These are phyloP conservation scores for Hirtodrosophila confusa DNA, from an alignment of 2,888 invertebrate species.

Conservation along the genomic window DNA sequence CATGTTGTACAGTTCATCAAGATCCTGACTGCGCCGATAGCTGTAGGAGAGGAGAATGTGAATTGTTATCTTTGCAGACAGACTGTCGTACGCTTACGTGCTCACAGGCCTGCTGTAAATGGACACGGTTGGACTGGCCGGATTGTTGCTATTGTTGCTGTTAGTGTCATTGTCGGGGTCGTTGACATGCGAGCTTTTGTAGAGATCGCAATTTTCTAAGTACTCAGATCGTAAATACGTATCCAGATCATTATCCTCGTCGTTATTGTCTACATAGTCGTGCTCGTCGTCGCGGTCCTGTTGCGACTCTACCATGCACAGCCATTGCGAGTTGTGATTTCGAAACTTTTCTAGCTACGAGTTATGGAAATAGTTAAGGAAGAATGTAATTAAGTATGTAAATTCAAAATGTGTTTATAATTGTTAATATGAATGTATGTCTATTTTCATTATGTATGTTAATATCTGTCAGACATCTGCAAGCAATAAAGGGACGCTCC, in stretches of 20 bases:
- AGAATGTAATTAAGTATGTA: background rate
- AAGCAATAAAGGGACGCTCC: too few relatives aligned
- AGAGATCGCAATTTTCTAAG: conserved; percentile 86
- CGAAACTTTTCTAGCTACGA: conserved; percentile 93
- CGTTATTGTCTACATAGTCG: conserved; percentile 85
- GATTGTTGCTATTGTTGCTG: conserved; percentile 81
- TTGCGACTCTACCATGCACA: conserved; percentile 95
- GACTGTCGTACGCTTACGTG: conserved; percentile 77
- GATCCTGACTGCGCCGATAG: conserved; percentile 85
- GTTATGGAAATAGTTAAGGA: background rate
- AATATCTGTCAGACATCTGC: too few relatives aligned
- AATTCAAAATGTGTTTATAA: too few relatives aligned
- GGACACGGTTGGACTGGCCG: conserved; percentile 82
- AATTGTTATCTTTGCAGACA: background rate
- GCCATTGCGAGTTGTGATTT: conserved; percentile 99
- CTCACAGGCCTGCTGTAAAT: conserved; percentile 85
- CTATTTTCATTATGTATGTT: too few relatives aligned
- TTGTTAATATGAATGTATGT: too few relatives aligned
- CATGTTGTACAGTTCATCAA: conserved; percentile 85
- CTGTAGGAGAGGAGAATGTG: conserved; percentile 65
- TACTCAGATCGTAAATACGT: conserved; percentile 91
- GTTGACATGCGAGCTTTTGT: conserved; percentile 73
- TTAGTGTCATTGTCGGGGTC: conserved; percentile 82
- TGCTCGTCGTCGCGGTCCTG: conserved; percentile 85
- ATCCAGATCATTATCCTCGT: conserved; percentile 88